Conservation (phyloP, 2,888 invertebrate species). For the Nemotelus nigrinus region DNA sequence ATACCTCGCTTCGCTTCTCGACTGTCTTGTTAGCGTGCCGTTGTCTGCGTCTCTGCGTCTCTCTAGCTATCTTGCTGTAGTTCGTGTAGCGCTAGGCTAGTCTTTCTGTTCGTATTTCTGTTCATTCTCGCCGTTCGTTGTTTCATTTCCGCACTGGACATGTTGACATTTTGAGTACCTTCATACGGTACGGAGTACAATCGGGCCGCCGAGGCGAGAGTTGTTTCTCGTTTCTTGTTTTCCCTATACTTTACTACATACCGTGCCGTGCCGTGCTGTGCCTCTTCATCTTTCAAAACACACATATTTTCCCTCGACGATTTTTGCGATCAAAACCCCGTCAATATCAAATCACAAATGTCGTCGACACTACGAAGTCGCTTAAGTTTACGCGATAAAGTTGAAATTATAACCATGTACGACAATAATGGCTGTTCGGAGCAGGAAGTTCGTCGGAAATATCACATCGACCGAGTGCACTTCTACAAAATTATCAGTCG, state of each 20-base stretch:
- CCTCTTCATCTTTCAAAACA: neutral
- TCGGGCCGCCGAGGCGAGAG: neutral
- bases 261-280: neutral
- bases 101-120: no score
- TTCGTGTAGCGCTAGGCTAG: no score
- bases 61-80: no score
- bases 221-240: slow-evolving; percentile 21
- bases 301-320: slow-evolving; percentile 6
- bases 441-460: slow-evolving; percentile 31
- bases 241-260: no score
- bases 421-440: slow-evolving; percentile 23
- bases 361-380: slow-evolving; percentile 27
- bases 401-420: slow-evolving; percentile 37
- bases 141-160: neutral
- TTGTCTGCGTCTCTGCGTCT: no score
- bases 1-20: no score
- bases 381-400: slow-evolving; percentile 29
- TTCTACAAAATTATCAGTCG: slow-evolving; percentile 36
- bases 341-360: slow-evolving; percentile 13
- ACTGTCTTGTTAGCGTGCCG: no score
- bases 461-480: slow-evolving; percentile 29
- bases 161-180: slow-evolving; percentile 32
- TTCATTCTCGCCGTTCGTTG: no score
- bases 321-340: neutral
- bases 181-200: slow-evolving; percentile 1